Percentiles rank a stretch among this genome's conserved stretches.
These are phyloP conservation scores for Plumapathes pennacea DNA, from an alignment of 92 coral and sea anemone species.

Conservation along the genomic window DNA sequence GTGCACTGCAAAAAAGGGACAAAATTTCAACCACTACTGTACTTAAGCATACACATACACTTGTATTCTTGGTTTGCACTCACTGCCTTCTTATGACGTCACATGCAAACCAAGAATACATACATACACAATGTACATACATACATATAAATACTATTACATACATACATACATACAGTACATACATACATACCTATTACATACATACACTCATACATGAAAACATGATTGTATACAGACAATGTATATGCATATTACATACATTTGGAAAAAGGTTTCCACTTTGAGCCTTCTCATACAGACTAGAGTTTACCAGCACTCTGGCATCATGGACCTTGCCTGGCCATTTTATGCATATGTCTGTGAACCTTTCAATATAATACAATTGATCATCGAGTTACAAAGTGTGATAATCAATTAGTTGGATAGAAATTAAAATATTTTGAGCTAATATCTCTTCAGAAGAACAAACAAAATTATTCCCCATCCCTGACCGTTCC, in stretches of 20 bases:
- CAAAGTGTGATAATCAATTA: too few relatives aligned
- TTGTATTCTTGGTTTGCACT: too few relatives aligned
- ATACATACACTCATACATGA: neutral
- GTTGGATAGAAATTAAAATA: too few relatives aligned
- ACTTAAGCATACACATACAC: too few relatives aligned
- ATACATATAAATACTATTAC: neutral
- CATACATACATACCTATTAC: neutral
- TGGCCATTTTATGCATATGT: slow-evolving; percentile 33
- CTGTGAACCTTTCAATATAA: slow-evolving; percentile 9
- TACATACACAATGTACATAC: neutral
- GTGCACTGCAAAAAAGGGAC: neutral
- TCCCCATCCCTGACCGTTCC: too few relatives aligned
- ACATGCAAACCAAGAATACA: neutral
- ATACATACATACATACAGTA: neutral
- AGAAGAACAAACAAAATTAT: too few relatives aligned
- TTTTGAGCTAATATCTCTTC: too few relatives aligned
- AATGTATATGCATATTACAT: slow-evolving; percentile 2
- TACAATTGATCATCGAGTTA: too few relatives aligned
- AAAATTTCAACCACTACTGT: neutral
- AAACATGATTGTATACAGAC: neutral
- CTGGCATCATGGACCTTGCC: slow-evolving; percentile 29
- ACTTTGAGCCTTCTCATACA: slow-evolving; percentile 16
- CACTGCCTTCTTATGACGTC: neutral
- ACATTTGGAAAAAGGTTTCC: slow-evolving; percentile 32
- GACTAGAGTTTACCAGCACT: slow-evolving; percentile 17